Evolutionary conservation across 2,888 invertebrate species (phyloP).

Genomic region (Mythimna pallens): DNA sequence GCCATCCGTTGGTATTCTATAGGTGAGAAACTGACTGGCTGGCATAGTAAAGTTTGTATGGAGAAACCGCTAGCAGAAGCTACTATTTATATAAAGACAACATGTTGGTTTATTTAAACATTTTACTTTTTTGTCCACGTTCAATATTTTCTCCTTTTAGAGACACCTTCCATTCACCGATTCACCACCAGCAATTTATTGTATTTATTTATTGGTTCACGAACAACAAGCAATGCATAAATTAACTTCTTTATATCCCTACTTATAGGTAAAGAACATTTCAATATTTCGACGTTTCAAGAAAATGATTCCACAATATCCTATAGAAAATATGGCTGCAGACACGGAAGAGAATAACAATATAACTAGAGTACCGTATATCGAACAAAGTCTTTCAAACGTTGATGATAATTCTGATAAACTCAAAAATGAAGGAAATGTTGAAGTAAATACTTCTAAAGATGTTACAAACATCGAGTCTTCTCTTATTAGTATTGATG

Average conservation of each 20-base stretch:
- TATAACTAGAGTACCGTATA: background rate
- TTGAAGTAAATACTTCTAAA: background rate
- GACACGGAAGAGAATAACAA: background rate
- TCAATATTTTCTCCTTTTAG: too few species aligned
- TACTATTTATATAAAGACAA: too few species aligned
- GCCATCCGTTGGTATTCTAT: too few species aligned
- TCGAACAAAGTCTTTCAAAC: conserved; percentile 1
- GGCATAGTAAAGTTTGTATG: too few species aligned
- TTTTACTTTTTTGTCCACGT: too few species aligned
- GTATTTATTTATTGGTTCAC: too few species aligned
- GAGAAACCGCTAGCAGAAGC: too few species aligned
- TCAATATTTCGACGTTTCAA: conserved; percentile 1
- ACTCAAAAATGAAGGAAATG: background rate
- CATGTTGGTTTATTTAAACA: too few species aligned
- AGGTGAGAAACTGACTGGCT: too few species aligned
- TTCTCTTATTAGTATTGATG: background rate
- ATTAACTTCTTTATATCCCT: conserved; percentile 33
- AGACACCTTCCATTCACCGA: too few species aligned
- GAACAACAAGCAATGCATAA: too few species aligned
- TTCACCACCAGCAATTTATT: too few species aligned
- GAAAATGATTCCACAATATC: conserved; percentile 22
- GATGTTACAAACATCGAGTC: background rate
- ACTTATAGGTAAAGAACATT: conserved; percentile 42
- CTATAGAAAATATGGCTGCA: background rate
- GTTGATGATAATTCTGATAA: conserved; percentile 1